Percentiles rank a stretch among this genome's conserved stretches.
phyloP scores from a whole-genome alignment of 2,888 invertebrate species.

The Drosophila nr. medialis region DNA sequence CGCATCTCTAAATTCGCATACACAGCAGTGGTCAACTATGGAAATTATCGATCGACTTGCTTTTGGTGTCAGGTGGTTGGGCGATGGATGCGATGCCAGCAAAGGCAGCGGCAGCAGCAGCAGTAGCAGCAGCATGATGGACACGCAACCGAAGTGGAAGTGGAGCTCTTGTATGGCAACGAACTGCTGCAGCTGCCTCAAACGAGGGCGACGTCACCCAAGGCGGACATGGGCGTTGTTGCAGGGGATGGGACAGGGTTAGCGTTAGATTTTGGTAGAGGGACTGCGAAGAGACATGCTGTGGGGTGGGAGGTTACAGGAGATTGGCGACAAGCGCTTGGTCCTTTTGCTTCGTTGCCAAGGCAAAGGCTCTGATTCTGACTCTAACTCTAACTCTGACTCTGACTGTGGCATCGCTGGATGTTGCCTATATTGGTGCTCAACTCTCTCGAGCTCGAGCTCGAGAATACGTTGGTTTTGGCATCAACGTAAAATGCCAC shows the following conservation, averaged over 20 bases:
- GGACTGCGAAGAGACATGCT: constrained; percentile 39
- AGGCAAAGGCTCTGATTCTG: constrained; percentile 44
- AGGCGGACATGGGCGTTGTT: constrained; percentile 66
- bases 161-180: constrained; percentile 61
- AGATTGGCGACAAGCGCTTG: constrained; percentile 43
- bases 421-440: constrained; percentile 52
- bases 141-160: constrained; percentile 65
- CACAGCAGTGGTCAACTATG: constrained; percentile 84
- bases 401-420: constrained; percentile 42
- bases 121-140: constrained; percentile 62
- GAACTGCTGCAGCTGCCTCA: constrained; percentile 56
- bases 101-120: constrained; percentile 50
- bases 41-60: constrained; percentile 85
- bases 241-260: constrained; percentile 32
- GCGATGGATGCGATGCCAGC: constrained; percentile 71
- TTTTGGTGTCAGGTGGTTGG: constrained; percentile 83
- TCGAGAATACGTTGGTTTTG: constrained; percentile 70
- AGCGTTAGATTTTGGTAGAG: constrained; percentile 56
- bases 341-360: constrained; percentile 43
- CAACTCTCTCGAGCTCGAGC: constrained; percentile 53
- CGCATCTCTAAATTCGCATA: constrained; percentile 82
- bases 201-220: constrained; percentile 74
- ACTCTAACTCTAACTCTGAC: constrained; percentile 37
- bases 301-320: constrained; percentile 24
- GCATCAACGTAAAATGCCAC: constrained; percentile 69